Evolutionary conservation across 2,797 vertebrate species (phyloP).

Genomic region (Pseudomugil tenellus): DNA sequence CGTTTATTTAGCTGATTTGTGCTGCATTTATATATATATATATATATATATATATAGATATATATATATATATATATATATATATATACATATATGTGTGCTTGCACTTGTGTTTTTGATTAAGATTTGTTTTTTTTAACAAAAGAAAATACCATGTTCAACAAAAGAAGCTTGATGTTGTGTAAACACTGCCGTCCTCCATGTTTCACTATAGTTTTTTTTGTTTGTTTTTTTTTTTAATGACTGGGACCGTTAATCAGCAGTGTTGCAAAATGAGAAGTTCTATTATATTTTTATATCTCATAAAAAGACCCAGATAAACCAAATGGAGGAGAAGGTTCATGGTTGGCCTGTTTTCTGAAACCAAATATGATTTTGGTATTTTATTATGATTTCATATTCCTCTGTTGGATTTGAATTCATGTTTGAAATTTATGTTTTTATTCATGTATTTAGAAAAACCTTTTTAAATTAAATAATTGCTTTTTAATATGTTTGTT

Average conservation of each 20-base stretch:
- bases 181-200: neutral
- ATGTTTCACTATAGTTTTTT: slow-evolving; percentile 1
- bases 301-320: neutral
- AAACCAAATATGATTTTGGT: slow-evolving; percentile 64
- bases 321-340: neutral
- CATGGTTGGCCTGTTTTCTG: slow-evolving; percentile 24
- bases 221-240: slow-evolving; percentile 3
- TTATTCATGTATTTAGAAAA: neutral
- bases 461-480: slow-evolving; percentile 33
- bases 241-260: neutral
- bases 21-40: no score
- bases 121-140: no score
- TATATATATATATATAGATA: no score
- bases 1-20: no score
- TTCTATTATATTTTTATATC: slow-evolving; percentile 3
- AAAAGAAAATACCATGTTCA: neutral
- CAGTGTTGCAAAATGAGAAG: neutral
- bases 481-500: slow-evolving; percentile 13
- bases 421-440: slow-evolving; percentile 24
- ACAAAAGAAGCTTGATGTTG: neutral
- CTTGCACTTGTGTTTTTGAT: neutral
- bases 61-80: no score
- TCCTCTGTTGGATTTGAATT: slow-evolving; percentile 26
- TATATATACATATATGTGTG: no score
- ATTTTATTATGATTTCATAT: slow-evolving; percentile 39